These are phyloP conservation scores for Anolis sagrei DNA, from an alignment of 2,113 vertebrate genomes.

Conservation along the genomic window DNA sequence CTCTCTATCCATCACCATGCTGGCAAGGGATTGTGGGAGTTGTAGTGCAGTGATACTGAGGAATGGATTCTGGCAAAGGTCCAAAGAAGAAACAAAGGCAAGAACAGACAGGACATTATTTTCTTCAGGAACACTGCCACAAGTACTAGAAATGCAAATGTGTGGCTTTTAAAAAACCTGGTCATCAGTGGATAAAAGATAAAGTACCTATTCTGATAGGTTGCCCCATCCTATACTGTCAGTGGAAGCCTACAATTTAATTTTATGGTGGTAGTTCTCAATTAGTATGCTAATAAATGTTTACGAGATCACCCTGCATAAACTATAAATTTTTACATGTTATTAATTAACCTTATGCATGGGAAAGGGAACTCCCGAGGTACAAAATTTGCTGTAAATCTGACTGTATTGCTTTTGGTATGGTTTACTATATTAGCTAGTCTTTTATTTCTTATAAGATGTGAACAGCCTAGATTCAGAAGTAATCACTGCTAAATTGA, in stretches of 20 bases:
- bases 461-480: background rate
- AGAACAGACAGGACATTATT: background rate
- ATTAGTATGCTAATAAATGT: slow-evolving; percentile 73
- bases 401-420: background rate
- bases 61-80: background rate
- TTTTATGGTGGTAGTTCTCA: slow-evolving; percentile 61
- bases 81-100: background rate
- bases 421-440: background rate
- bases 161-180: background rate
- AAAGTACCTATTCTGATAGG: background rate
- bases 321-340: slow-evolving; percentile 72
- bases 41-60: no score
- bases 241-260: slow-evolving; percentile 44
- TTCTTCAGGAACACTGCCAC: background rate
- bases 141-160: background rate
- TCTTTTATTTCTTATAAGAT: slow-evolving; percentile 9
- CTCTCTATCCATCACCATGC: no score
- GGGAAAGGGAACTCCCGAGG: slow-evolving; percentile 46
- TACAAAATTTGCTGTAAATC: slow-evolving; percentile 33
- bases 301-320: slow-evolving; percentile 67
- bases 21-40: no score
- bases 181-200: background rate
- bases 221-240: slow-evolving; percentile 23
- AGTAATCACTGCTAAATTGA: background rate
- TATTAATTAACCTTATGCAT: slow-evolving; percentile 67